Conservation (phyloP, 2,113 vertebrate genomes). For the Enhydra lutris region DNA sequence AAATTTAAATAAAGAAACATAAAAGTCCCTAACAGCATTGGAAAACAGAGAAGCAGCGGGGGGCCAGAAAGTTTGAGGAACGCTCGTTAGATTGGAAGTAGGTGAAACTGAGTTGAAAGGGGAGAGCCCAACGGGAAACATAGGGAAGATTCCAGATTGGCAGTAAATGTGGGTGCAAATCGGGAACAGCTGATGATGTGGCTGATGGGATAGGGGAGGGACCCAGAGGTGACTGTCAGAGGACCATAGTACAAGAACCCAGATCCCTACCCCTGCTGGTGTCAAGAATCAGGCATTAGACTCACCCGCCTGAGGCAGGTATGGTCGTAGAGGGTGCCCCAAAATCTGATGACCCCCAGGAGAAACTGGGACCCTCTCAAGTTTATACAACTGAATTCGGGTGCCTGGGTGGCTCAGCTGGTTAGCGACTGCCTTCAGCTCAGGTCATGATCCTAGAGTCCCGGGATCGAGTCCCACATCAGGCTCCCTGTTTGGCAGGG, state of each 20-base stretch:
- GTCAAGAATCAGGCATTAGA: not conserved
- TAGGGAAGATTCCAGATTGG: not conserved
- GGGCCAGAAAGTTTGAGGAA: not conserved
- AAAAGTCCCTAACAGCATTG: not conserved
- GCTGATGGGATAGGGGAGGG: not conserved
- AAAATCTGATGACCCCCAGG: not conserved
- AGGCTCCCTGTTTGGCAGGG: no score
- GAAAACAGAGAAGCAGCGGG: not conserved
- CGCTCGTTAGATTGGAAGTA: not conserved
- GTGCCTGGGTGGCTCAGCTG: no score
- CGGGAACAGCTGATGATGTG: not conserved
- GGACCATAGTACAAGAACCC: not conserved
- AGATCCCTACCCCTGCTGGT: not conserved
- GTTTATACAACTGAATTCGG: not conserved
- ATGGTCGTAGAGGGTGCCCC: not conserved
- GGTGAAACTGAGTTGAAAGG: not conserved
- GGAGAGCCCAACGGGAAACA: not conserved
- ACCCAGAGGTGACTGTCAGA: not conserved
- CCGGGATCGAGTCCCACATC: no score
- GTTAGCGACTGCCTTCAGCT: no score
- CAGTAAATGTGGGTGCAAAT: not conserved
- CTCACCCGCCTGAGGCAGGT: not conserved
- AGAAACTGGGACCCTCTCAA: not conserved
- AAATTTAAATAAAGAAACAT: not conserved
- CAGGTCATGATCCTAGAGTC: no score